Percentiles rank a stretch among this genome's conserved stretches.
Evolutionary conservation across 2,113 vertebrate species (phyloP).

Genomic region (Ptychochromis oligacanthus): DNA sequence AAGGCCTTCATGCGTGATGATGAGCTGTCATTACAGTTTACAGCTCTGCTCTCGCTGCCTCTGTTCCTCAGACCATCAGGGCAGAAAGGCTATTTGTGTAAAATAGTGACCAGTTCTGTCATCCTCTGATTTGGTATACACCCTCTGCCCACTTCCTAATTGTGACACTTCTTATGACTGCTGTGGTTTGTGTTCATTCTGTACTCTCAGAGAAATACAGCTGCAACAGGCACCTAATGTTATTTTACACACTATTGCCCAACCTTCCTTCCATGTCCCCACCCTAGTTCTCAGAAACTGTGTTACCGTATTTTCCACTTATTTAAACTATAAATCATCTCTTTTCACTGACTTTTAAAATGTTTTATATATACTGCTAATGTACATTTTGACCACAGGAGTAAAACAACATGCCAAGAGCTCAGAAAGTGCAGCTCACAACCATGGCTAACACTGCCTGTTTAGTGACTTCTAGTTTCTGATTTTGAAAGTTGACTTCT

Average conservation of each 20-base stretch:
- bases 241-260: conserved; percentile 63
- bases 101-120: conserved; percentile 33
- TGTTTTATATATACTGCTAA: neutral
- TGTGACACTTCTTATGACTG: conserved; percentile 3
- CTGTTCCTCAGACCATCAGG: conserved; percentile 13
- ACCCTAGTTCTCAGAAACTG: conserved; percentile 63
- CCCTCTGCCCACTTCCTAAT: conserved; percentile 5
- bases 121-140: neutral
- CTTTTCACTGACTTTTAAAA: neutral
- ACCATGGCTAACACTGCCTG: neutral
- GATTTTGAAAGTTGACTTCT: conserved; percentile 48
- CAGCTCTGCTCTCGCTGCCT: conserved; percentile 15
- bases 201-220: conserved; percentile 9
- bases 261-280: conserved; percentile 55
- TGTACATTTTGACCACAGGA: neutral
- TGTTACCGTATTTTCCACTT: conserved; percentile 17
- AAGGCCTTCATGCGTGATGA: conserved; percentile 41
- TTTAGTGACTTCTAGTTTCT: neutral
- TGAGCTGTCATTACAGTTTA: conserved; percentile 51
- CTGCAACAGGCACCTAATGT: conserved; percentile 34
- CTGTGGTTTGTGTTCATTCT: neutral
- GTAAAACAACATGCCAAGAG: neutral
- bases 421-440: neutral
- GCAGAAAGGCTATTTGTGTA: conserved; percentile 37
- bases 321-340: neutral